Conservation (phyloP, 2,888 invertebrate species). For the Tetranychus piercei region DNA sequence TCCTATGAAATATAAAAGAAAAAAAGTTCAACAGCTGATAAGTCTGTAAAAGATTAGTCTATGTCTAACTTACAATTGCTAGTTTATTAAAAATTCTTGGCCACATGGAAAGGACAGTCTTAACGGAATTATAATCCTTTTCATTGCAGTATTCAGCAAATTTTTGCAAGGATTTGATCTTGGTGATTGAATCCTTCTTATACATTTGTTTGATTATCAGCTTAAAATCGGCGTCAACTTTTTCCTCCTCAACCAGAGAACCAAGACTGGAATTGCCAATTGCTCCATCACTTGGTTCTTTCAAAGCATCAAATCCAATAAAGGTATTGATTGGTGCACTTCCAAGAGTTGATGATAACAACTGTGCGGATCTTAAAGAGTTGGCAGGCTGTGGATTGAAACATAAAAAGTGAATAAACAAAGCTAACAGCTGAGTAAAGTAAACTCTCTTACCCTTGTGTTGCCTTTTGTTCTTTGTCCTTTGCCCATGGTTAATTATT, state of each 20-base stretch:
- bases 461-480: slow-evolving; percentile 1
- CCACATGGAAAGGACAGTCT: slow-evolving; percentile 59
- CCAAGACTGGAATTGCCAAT: slow-evolving; percentile 17
- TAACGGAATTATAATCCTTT: slow-evolving; percentile 47
- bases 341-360: neutral
- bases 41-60: neutral
- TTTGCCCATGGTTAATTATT: too few relatives aligned
- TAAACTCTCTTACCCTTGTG: neutral
- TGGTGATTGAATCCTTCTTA: slow-evolving; percentile 75
- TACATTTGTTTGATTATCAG: slow-evolving; percentile 64
- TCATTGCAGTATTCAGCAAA: slow-evolving; percentile 49
- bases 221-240: slow-evolving; percentile 49
- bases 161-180: slow-evolving; percentile 68
- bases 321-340: slow-evolving; percentile 35
- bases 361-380: slow-evolving; percentile 1
- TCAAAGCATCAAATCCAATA: slow-evolving; percentile 45
- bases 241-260: slow-evolving; percentile 29
- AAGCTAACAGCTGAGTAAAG: neutral
- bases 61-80: slow-evolving; percentile 36
- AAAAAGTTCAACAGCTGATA: neutral
- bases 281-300: slow-evolving; percentile 39
- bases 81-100: slow-evolving; percentile 55
- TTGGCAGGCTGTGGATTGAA: neutral
- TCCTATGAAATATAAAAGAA: slow-evolving; percentile 37
- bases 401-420: neutral